Evolutionary conservation across 2,797 vertebrate genomes (phyloP).

Genomic region (Gallinago stenura): DNA sequence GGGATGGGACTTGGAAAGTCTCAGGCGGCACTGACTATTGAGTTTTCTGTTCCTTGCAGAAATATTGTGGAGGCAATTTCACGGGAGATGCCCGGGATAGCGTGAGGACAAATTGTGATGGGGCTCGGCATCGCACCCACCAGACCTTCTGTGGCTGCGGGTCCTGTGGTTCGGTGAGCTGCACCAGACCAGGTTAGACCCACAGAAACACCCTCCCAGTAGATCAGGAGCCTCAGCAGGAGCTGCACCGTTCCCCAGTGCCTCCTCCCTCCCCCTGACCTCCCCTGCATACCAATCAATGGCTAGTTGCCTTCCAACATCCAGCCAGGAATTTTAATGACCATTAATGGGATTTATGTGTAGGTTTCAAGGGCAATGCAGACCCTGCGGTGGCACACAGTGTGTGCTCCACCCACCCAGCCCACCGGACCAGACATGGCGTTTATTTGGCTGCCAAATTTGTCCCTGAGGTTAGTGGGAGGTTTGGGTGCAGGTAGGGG

Average conservation of each 20-base stretch:
- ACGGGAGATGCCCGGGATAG: accelerated
- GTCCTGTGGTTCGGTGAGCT: not conserved
- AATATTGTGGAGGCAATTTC: accelerated
- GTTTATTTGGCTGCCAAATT: not conserved
- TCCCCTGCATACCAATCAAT: not conserved
- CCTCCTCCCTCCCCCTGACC: not conserved
- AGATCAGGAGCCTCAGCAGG: not conserved
- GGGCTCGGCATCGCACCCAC: accelerated
- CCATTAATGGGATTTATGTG: not conserved
- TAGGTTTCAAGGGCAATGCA: not conserved
- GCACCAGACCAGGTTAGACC: not conserved
- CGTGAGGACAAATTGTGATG: accelerated
- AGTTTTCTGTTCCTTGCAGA: not conserved
- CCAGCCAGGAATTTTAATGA: not conserved
- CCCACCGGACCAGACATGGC: accelerated
- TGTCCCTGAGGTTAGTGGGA: not conserved
- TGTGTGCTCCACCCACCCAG: not conserved
- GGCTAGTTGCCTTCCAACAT: not conserved
- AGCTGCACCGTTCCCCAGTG: not conserved
- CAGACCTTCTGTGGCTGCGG: accelerated
- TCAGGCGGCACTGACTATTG: not conserved
- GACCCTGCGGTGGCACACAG: not conserved
- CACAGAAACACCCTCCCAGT: not conserved
- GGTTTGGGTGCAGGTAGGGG: not conserved
- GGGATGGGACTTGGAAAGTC: not conserved